Conservation (phyloP, 2,113 vertebrate genomes). For the Carassius carassius region DNA sequence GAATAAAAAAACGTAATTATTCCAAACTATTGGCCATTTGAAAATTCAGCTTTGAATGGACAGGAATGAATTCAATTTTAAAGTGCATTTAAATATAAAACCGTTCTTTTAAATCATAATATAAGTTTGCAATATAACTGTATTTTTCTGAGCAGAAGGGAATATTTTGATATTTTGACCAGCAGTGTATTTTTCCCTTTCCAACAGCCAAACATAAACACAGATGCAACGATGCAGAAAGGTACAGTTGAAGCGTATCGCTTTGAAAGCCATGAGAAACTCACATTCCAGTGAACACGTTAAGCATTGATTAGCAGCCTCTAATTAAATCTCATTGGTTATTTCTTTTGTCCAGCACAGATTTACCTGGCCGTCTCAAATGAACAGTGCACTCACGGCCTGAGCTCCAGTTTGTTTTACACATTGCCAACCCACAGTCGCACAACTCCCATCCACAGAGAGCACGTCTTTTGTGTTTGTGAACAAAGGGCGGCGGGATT, state of each 20-base stretch:
- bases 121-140: no score
- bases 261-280: background rate
- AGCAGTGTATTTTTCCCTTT: background rate
- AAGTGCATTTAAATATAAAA: no score
- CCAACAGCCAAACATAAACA: background rate
- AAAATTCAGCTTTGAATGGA: no score
- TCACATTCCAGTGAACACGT: background rate
- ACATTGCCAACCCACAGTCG: constrained; percentile 67
- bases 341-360: constrained; percentile 38
- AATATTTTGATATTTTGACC: no score
- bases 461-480: constrained; percentile 72
- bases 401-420: constrained; percentile 73
- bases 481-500: constrained; percentile 75
- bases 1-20: no score
- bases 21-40: no score
- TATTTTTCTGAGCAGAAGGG: no score
- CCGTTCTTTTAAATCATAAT: no score
- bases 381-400: constrained; percentile 69
- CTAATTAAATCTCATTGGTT: constrained; percentile 36
- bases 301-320: constrained; percentile 21
- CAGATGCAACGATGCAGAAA: background rate
- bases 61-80: no score
- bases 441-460: constrained; percentile 71
- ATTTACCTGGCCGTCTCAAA: constrained; percentile 59
- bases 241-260: background rate